phyloP scores from a whole-genome alignment of 2,888 invertebrate species.

The Lissonota sp. region DNA sequence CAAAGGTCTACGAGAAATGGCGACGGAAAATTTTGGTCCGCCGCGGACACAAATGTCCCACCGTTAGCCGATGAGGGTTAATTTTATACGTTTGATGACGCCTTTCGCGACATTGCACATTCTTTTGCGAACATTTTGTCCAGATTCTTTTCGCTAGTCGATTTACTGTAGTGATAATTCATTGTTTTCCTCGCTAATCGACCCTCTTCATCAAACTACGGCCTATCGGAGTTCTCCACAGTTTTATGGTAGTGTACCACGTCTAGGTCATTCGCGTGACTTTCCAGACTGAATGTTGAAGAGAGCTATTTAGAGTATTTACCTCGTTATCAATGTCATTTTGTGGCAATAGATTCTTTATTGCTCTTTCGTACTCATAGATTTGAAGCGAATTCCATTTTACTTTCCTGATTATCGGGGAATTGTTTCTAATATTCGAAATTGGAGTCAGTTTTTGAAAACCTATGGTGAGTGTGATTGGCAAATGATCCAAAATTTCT shows the following conservation, averaged over 20 bases:
- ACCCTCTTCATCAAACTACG: slow-evolving; percentile 24
- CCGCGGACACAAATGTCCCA: too few species aligned
- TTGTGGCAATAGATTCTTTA: neutral
- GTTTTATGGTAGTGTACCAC: slow-evolving; percentile 1
- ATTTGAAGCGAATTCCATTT: slow-evolving; percentile 8
- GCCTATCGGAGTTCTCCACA: neutral
- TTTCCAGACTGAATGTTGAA: neutral
- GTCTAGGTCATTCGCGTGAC: neutral
- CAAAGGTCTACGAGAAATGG: too few species aligned
- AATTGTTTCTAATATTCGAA: neutral
- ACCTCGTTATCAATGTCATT: neutral
- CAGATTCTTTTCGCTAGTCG: slow-evolving; percentile 8
- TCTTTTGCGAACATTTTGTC: neutral
- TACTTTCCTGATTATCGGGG: neutral
- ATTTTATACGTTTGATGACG: too few species aligned
- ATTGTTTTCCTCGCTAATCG: slow-evolving; percentile 10
- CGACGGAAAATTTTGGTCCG: too few species aligned
- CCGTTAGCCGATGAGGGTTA: too few species aligned
- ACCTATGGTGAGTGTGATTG: slow-evolving; percentile 15
- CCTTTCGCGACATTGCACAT: neutral
- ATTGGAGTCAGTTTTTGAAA: neutral
- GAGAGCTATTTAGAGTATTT: neutral
- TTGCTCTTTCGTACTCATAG: slow-evolving; percentile 8
- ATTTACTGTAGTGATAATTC: neutral
- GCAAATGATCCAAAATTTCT: slow-evolving; percentile 26